A percentile compares a stretch with the other conserved stretches of the same genome.
Evolutionary conservation across 2,888 invertebrate species (phyloP).

Genomic region (Tromatobia lineatoria): DNA sequence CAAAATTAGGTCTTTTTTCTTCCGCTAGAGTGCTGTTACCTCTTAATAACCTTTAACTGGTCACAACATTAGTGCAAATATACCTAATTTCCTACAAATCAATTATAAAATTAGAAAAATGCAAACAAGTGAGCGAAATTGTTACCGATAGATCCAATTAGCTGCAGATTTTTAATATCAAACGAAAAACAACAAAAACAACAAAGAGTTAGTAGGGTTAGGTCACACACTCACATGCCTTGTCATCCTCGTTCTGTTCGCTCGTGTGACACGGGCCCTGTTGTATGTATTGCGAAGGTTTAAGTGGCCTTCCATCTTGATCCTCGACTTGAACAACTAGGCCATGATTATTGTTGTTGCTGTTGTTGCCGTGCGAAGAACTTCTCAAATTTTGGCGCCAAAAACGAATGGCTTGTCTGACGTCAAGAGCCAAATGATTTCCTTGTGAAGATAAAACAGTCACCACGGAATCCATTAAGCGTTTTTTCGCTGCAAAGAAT

Average conservation of each 20-base stretch:
- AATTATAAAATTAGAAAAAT: background rate
- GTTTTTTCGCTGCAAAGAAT: conserved; percentile 80
- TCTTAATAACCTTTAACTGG: background rate
- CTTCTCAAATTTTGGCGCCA: conserved; percentile 78
- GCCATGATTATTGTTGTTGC: conserved; percentile 84
- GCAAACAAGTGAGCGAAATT: background rate
- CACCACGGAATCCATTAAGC: conserved; percentile 82
- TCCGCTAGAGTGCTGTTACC: no score
- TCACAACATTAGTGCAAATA: background rate
- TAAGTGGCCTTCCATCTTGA: conserved; percentile 87
- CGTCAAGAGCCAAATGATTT: conserved; percentile 81
- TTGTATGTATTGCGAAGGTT: conserved; percentile 86
- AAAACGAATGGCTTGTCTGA: conserved; percentile 79
- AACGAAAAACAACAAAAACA: conserved; percentile 56
- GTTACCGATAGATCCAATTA: conserved; percentile 10
- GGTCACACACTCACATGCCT: conserved; percentile 85
- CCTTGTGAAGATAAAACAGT: conserved; percentile 79
- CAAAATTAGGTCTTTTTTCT: no score
- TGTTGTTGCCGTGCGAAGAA: conserved; percentile 46
- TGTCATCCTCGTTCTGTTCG: conserved; percentile 81
- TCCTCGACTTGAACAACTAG: conserved; percentile 88
- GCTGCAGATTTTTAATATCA: background rate
- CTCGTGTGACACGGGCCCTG: conserved; percentile 77
- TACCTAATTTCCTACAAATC: background rate
- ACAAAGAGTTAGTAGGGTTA: conserved; percentile 83